Base-by-base conservation (phyloP, 2,888 invertebrate genomes). In the Callinectes sapidus region DNA sequence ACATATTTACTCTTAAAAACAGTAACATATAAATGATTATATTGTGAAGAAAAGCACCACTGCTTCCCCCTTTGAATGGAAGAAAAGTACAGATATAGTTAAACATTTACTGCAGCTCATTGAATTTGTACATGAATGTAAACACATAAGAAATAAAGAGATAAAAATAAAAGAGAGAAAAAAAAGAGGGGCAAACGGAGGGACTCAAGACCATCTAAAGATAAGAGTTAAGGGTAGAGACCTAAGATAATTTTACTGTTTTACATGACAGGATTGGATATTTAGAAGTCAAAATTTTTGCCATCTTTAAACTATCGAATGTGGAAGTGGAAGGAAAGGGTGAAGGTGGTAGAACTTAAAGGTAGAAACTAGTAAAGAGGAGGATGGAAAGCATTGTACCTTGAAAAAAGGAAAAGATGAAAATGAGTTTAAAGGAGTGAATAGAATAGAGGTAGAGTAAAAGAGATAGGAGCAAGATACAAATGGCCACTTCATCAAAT, bases 1-100 rank as follows among this genome's bases (percentile, higher is more conserved):
- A 92, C 32, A 55, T 16, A 89, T n/a, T n/a, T 8, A 90, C 54
- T 39, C 39, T 14, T 90, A 86, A 71, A 71, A 71, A 71, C 71
- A 61, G 18, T 81, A 54, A 48, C 54, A n/a, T 13, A 81, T 28
- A 48, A 81, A 32, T 54, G 1, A 71, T 28, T 5, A 54, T 23
- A 55, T 54, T 54, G 13, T 23, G 55, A 28, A 71, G 35, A 90
- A 16, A 55, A 32, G 77, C 55, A 61, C 61, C 61, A 86, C 13
- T 61, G 61, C 61, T 55, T 10, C 23, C 39, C n/a, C 71, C 71
- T n/a, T 77, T 89, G 10, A 48, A 48, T 28, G 13, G 42, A 42
- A 87, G 13, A 87, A 23, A 32, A 87, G 23, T n/a, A 87, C 14
- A 54, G n/a, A 23, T 87, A 81, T 81, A 81, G 81, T 32, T 81